A percentile compares a stretch with the other conserved stretches of the same genome.
These are phyloP conservation scores for Drosophila ficusphila DNA, from an alignment of 1,140 invertebrate species.

Conservation along the genomic window DNA sequence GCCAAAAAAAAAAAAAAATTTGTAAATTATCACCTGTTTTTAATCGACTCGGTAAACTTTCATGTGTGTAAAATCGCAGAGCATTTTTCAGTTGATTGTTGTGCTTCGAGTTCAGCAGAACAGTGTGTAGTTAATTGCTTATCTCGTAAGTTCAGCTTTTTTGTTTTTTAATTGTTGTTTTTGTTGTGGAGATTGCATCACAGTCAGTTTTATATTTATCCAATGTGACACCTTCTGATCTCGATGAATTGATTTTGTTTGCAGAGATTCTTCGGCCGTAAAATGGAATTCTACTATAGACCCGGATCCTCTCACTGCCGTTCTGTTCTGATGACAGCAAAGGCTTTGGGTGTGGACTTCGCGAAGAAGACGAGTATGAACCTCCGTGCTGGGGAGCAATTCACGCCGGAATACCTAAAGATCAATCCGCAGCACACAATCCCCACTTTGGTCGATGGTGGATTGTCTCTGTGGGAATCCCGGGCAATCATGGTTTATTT, in stretches of 20 bases:
- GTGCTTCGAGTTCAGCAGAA: constrained; percentile 20
- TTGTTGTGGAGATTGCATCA: constrained; percentile 40
- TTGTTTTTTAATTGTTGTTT: constrained; percentile 5
- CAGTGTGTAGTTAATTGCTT: background rate
- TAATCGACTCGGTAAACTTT: constrained; percentile 27
- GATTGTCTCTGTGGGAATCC: constrained; percentile 62
- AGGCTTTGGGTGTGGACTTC: constrained; percentile 84
- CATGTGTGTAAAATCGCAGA: background rate
- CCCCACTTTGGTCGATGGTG: constrained; percentile 68
- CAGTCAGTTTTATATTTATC: background rate
- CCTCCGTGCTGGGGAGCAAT: constrained; percentile 87
- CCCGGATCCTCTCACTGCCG: constrained; percentile 89
- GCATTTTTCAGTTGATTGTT: constrained; percentile 34
- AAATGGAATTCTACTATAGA: constrained; percentile 87
- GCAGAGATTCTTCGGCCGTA: background rate
- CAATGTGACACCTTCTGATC: constrained; percentile 21
- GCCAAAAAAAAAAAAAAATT: constrained; percentile 12
- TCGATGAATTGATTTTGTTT: constrained; percentile 8
- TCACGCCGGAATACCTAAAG: constrained; percentile 87
- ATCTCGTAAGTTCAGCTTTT: constrained; percentile 17
- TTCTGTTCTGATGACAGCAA: constrained; percentile 84
- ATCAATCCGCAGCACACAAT: constrained; percentile 83
- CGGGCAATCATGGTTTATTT: constrained; percentile 85
- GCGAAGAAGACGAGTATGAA: constrained; percentile 85
- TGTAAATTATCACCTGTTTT: constrained; percentile 47